Evolutionary conservation across 2,888 invertebrate genomes (phyloP).

Genomic region (Folsomia manolachei): DNA sequence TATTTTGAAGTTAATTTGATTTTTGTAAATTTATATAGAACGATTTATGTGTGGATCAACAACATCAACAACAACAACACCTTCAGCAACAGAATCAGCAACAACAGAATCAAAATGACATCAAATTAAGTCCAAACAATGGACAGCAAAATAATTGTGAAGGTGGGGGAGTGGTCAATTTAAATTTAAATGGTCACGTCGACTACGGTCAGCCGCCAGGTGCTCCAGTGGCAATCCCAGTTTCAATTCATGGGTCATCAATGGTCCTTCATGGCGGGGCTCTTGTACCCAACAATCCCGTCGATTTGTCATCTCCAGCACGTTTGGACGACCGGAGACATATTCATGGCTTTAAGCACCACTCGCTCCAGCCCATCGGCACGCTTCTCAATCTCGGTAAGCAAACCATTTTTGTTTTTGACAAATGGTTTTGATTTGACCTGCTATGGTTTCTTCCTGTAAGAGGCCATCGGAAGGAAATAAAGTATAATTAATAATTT

Average conservation of each 20-base stretch:
- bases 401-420: conserved; percentile 12
- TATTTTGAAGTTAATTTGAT: no score
- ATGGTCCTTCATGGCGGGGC: conserved; percentile 37
- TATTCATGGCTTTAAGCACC: conserved; percentile 29
- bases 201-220: conserved; percentile 42
- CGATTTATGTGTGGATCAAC: conserved; percentile 44
- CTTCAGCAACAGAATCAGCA: conserved; percentile 36
- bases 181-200: conserved; percentile 42
- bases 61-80: conserved; percentile 38
- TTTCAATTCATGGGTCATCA: conserved; percentile 36
- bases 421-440: background rate
- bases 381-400: conserved; percentile 50
- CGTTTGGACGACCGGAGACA: conserved; percentile 44
- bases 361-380: conserved; percentile 49
- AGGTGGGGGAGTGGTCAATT: background rate
- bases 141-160: conserved; percentile 18
- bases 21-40: no score
- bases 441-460: no score
- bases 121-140: conserved; percentile 31
- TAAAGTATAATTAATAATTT: no score
- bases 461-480: background rate
- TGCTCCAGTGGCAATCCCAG: conserved; percentile 39
- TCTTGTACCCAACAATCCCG: conserved; percentile 48
- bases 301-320: conserved; percentile 47
- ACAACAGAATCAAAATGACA: conserved; percentile 36